phyloP scores from a whole-genome alignment of 2,797 vertebrate species.

The Peromyscus nudipes region DNA sequence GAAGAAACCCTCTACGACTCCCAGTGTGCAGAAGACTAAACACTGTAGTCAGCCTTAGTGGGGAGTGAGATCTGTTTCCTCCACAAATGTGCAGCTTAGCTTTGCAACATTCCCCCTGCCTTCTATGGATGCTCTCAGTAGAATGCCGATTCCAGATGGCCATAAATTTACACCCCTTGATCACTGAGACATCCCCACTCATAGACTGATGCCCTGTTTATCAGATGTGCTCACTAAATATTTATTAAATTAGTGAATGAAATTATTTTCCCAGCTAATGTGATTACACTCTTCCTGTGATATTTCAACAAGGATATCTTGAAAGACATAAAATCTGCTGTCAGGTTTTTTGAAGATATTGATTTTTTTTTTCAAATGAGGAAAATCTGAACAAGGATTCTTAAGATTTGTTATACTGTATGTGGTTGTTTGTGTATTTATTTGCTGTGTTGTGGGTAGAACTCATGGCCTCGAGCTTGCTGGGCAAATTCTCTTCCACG shows the following conservation, averaged over 20 bases:
- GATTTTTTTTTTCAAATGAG: slow-evolving; percentile 17
- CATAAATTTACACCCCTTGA: background rate
- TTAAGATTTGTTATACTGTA: slow-evolving; percentile 37
- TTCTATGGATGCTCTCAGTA: background rate
- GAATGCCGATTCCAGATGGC: background rate
- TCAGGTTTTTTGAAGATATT: background rate
- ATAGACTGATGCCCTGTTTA: background rate
- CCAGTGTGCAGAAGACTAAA: background rate
- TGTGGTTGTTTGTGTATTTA: background rate
- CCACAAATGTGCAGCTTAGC: background rate
- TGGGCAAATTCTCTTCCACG: background rate
- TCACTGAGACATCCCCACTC: background rate
- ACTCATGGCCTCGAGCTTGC: background rate
- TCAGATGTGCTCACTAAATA: background rate
- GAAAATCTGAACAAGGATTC: background rate
- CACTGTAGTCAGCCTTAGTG: background rate
- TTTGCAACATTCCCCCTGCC: background rate
- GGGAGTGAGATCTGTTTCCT: background rate
- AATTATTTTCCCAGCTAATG: background rate
- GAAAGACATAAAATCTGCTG: slow-evolving; percentile 17
- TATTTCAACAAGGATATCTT: background rate
- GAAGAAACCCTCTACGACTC: background rate
- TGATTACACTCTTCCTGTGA: background rate
- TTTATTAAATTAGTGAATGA: slow-evolving; percentile 12
- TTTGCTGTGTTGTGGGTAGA: background rate